Percentiles rank a stretch among this genome's conserved stretches.
These are phyloP conservation scores for Telmatochromis sp. DNA, from an alignment of 2,113 vertebrate genomes.

Conservation along the genomic window DNA sequence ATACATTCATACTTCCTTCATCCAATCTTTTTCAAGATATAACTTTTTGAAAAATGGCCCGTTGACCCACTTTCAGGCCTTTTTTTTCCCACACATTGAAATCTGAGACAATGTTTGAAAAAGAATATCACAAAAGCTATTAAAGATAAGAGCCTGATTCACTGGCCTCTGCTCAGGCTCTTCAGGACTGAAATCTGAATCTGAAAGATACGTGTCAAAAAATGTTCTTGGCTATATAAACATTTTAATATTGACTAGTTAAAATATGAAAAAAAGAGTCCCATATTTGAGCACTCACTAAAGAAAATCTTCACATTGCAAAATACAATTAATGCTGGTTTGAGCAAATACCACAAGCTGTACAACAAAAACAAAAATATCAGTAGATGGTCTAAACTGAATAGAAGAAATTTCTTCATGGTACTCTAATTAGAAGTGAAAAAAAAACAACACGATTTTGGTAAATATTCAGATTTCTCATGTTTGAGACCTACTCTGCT, in stretches of 20 bases:
- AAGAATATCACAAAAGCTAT: background rate
- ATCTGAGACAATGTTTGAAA: background rate
- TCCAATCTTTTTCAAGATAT: background rate
- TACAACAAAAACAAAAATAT: background rate
- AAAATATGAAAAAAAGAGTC: background rate
- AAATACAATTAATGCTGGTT: background rate
- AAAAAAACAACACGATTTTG: fast-evolving
- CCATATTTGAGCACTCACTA: background rate
- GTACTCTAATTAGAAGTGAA: background rate
- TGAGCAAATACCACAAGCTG: background rate
- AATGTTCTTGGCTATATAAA: background rate
- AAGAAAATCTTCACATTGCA: background rate
- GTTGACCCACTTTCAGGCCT: background rate
- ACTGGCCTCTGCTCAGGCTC: background rate
- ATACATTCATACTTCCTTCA: background rate
- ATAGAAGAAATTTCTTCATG: background rate
- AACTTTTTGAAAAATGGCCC: background rate
- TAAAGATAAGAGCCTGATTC: background rate
- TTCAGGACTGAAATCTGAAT: background rate
- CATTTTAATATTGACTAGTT: background rate
- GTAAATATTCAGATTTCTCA: background rate
- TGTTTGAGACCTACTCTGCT: background rate
- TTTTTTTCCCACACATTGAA: background rate
- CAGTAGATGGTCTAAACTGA: background rate
- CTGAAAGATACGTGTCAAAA: background rate